Percentiles rank a stretch among this genome's conserved stretches.
phyloP scores from a whole-genome alignment of 2,797 vertebrate genomes.

The Oreonectes daqikongensis region DNA sequence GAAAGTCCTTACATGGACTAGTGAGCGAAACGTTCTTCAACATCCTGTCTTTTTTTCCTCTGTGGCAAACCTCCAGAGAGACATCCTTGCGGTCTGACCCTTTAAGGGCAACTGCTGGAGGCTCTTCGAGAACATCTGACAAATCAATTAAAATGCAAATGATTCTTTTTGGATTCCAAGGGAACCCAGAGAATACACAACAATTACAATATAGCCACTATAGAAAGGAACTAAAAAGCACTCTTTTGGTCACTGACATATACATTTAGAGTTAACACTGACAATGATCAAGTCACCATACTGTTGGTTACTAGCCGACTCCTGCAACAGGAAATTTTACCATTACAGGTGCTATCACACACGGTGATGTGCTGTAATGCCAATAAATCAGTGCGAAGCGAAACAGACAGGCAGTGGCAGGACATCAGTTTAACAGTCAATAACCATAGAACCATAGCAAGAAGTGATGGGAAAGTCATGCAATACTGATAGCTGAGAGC shows the following conservation, averaged over 20 bases:
- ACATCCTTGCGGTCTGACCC: constrained; percentile 3
- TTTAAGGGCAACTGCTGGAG: constrained; percentile 1
- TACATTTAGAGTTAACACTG: no score
- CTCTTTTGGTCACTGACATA: background rate
- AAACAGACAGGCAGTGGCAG: constrained; percentile 18
- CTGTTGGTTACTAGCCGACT: background rate
- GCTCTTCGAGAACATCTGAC: constrained; percentile 36
- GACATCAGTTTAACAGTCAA: constrained; percentile 25
- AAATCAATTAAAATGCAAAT: constrained; percentile 38
- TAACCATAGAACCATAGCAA: constrained; percentile 12
- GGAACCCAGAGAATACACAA: constrained; percentile 1
- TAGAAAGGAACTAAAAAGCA: background rate
- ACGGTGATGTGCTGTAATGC: background rate
- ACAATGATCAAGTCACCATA: background rate
- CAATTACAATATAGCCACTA: constrained; percentile 7
- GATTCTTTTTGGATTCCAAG: constrained; percentile 9
- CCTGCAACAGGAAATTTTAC: background rate
- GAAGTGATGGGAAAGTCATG: constrained; percentile 11
- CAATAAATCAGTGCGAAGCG: constrained; percentile 2
- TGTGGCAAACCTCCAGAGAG: constrained; percentile 52
- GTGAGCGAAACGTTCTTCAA: constrained; percentile 34
- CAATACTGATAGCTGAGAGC: constrained; percentile 17
- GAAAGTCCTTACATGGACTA: constrained; percentile 37
- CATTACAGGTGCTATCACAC: background rate
- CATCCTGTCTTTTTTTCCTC: constrained; percentile 53